Conservation (phyloP, 1,140 invertebrate species). For the Apis cerana region DNA sequence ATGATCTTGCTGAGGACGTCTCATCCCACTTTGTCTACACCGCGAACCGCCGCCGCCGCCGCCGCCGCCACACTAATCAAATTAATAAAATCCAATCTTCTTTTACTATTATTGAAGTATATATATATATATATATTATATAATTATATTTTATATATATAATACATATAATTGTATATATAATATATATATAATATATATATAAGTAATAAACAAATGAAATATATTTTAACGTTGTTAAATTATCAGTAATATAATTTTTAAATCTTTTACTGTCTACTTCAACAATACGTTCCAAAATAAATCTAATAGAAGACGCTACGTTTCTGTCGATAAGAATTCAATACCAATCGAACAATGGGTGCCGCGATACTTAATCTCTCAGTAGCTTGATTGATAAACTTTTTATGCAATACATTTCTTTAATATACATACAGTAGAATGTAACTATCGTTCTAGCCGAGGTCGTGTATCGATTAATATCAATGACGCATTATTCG, state of each 20-base stretch:
- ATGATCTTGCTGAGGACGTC: slow-evolving; percentile 80
- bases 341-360: background rate
- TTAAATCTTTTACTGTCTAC: background rate
- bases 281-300: background rate
- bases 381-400: background rate
- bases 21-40: slow-evolving; percentile 80
- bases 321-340: background rate
- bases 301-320: background rate
- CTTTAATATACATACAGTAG: background rate
- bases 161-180: too few relatives aligned
- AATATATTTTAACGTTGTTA: background rate
- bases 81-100: slow-evolving; percentile 18
- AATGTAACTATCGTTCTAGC: too few relatives aligned
- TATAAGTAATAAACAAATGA: background rate
- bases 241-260: too few relatives aligned
- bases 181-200: too few relatives aligned
- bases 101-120: too few relatives aligned
- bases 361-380: background rate
- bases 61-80: slow-evolving; percentile 66
- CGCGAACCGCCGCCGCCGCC: slow-evolving; percentile 79
- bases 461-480: background rate
- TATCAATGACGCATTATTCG: background rate
- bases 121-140: too few relatives aligned
- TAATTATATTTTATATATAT: too few relatives aligned
- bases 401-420: background rate